Percentiles rank a stretch among this genome's conserved stretches.
Conservation (phyloP, 2,113 vertebrate species). For the Sturnira hondurensis region DNA sequence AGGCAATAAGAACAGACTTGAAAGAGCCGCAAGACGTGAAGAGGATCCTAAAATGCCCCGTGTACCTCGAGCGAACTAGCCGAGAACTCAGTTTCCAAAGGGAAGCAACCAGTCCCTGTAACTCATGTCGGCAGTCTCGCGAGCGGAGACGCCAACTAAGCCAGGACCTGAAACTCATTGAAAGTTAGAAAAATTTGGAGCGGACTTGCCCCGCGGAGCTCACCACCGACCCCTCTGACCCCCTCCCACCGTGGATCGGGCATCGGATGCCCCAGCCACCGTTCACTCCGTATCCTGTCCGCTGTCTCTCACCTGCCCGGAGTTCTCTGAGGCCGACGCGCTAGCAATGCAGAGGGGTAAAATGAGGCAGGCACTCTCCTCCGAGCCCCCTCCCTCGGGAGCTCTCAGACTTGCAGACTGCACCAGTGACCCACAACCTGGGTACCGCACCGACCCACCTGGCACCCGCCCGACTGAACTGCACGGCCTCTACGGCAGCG, state of each 20-base stretch:
- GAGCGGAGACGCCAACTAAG: background rate
- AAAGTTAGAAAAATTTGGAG: background rate
- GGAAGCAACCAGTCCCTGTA: background rate
- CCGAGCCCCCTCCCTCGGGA: background rate
- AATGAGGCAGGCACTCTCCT: background rate
- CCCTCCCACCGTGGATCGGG: background rate
- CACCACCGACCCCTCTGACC: too few species aligned
- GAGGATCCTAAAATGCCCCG: background rate
- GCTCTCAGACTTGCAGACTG: background rate
- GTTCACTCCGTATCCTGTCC: background rate
- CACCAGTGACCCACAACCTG: accelerated
- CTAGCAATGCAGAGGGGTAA: background rate
- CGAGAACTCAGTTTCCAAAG: background rate
- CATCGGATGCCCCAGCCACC: background rate
- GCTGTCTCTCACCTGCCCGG: conserved; percentile 41
- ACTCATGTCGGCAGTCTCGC: background rate
- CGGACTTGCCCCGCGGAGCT: background rate
- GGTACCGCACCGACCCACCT: background rate
- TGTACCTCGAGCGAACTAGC: background rate
- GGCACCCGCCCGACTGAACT: background rate
- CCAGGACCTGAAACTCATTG: background rate
- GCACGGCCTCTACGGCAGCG: background rate
- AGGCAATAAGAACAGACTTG: background rate
- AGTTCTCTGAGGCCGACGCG: background rate
- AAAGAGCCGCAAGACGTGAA: background rate